Base-by-base conservation (phyloP, 2,797 vertebrate genomes). In the Enoplosus armatus region DNA sequence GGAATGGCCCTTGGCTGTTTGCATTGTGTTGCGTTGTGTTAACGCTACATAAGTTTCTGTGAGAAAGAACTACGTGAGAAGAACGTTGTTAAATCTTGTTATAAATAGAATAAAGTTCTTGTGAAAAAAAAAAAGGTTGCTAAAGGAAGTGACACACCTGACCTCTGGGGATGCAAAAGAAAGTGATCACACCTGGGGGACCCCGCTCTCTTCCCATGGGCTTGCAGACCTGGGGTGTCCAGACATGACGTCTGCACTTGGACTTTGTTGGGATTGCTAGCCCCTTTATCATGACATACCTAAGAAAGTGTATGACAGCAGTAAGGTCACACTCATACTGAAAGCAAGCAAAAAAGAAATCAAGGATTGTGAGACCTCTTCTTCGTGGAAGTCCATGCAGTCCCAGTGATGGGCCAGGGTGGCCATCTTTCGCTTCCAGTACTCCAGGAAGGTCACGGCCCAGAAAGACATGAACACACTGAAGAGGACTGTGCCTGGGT, bases 401-500 rank as follows among this genome's bases (percentile, higher is more conserved):
- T 96, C 94, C 96, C 95, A 96, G 88, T 95, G 95, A 83, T 96
- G 95, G 33, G 95, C 94, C 82, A 96, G 79, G 0, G 94, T 96
- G 53, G 94, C 94, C 58, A 96, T 96, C 83, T 96, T 96, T 61
- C 92, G 69, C 77, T 96, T 96, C 96, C 95, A 95, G 89, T 94
- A 96, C 86, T 97, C 96, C 84, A 97, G 77, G 86, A 97, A 97
- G n/a, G 94, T 94, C 43, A 95, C 92, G 0, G 96, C 94, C 96
- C 96, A 95, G 84, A 97, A 96, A 53, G 96, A 97, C 95, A 96
- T 95, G 90, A 96, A 97, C 50, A 96, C 92, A 66, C 96, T 96
- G 92, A 96, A 96, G 94, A 96, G 92, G 24, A 96, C 95, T 0
- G 95, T 96, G 5, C 95, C 95, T 0, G 94, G 94, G 73, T 96